Percentiles rank a stretch among this genome's conserved stretches.
phyloP scores from a whole-genome alignment of 1,140 invertebrate genomes.

The Leptinotarsa texana region DNA sequence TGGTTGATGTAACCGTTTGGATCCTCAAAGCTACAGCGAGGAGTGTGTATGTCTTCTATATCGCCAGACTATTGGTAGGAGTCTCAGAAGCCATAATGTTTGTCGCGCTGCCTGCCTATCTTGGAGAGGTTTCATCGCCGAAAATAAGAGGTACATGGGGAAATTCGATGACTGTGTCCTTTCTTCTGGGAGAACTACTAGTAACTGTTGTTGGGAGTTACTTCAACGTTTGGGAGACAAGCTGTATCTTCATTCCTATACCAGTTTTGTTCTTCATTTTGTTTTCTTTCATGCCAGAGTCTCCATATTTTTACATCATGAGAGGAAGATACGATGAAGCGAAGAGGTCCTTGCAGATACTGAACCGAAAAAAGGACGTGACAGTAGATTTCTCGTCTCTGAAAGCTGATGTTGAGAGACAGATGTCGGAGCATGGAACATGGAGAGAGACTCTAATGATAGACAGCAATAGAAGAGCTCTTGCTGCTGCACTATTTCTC shows the following conservation, averaged over 20 bases:
- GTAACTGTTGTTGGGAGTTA: conserved; percentile 57
- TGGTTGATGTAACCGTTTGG: conserved; percentile 34
- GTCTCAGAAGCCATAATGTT: conserved; percentile 45
- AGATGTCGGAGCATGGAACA: conserved; percentile 41
- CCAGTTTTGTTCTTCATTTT: conserved; percentile 26
- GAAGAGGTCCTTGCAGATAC: conserved; percentile 57
- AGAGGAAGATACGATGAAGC: conserved; percentile 42
- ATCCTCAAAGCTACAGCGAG: conserved; percentile 33
- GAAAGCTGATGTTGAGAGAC: conserved; percentile 43
- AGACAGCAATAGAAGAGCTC: conserved; percentile 36
- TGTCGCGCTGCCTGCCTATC: conserved; percentile 60
- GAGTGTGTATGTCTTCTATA: conserved; percentile 35
- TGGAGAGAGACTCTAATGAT: conserved; percentile 40
- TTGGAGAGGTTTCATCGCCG: conserved; percentile 67
- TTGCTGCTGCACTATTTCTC: conserved; percentile 33
- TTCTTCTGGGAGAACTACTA: conserved; percentile 57
- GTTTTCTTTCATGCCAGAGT: conserved; percentile 46
- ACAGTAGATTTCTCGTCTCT: conserved; percentile 41
- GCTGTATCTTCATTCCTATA: conserved; percentile 27
- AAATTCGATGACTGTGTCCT: conserved; percentile 57
- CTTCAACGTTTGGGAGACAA: conserved; percentile 26
- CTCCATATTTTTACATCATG: conserved; percentile 48
- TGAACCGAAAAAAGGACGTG: conserved; percentile 40
- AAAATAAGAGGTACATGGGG: conserved; percentile 65
- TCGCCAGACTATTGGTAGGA: conserved; percentile 41